These are phyloP conservation scores for Cerceris rybyensis DNA, from an alignment of 2,888 invertebrate genomes.

Conservation along the genomic window DNA sequence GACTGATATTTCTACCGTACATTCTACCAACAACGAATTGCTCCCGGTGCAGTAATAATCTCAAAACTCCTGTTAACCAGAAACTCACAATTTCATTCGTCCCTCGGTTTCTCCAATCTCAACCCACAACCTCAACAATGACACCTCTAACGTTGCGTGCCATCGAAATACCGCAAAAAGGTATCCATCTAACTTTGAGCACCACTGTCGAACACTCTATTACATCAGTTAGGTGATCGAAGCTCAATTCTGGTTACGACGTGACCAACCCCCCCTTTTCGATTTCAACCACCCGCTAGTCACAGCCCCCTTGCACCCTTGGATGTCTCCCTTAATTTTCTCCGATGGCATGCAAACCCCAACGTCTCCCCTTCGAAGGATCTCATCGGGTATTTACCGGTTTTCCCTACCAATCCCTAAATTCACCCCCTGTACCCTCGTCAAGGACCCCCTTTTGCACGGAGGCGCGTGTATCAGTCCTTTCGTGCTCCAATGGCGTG, in stretches of 20 bases:
- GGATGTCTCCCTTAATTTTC: constrained; percentile 27
- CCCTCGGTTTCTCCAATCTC: background rate
- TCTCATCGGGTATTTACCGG: constrained; percentile 21
- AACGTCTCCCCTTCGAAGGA: too few relatives aligned
- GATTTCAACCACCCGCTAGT: constrained; percentile 44
- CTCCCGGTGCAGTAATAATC: background rate
- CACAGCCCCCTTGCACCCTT: constrained; percentile 1
- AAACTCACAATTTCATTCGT: background rate
- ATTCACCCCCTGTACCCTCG: constrained; percentile 5
- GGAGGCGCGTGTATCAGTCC: constrained; percentile 15
- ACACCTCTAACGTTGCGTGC: background rate
- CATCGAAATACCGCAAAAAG: background rate
- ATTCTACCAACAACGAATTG: too few relatives aligned
- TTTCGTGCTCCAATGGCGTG: constrained; percentile 49
- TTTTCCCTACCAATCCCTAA: background rate
- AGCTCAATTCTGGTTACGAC: constrained; percentile 76
- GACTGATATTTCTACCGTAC: too few relatives aligned
- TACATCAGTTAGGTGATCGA: constrained; percentile 78
- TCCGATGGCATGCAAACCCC: background rate
- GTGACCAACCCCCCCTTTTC: constrained; percentile 58
- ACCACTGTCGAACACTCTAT: constrained; percentile 75
- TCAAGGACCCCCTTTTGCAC: too few relatives aligned
- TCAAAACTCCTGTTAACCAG: background rate
- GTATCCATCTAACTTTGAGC: constrained; percentile 51
- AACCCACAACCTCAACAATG: background rate